A percentile compares a stretch with the other conserved stretches of the same genome.
Evolutionary conservation across 35 echinoderm and acorn worm genomes (phyloP).

Genomic region (Ophioderma brevispina): DNA sequence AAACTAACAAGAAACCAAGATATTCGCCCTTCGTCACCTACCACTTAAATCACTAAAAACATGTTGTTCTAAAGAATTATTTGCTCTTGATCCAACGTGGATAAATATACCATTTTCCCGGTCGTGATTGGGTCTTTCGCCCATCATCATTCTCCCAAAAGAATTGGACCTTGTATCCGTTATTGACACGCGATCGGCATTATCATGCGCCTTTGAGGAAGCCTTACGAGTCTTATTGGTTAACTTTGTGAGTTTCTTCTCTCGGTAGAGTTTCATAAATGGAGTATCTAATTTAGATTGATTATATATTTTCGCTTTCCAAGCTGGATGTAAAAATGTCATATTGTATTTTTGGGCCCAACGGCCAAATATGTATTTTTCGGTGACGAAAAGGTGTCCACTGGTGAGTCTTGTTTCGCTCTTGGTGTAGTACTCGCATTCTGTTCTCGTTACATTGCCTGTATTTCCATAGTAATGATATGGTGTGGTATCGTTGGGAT

Average conservation of each 20-base stretch:
- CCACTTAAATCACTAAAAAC: too few species aligned
- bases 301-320: slow-evolving; percentile 64
- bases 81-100: too few species aligned
- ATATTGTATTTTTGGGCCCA: slow-evolving; percentile 84
- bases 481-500: slow-evolving; percentile 74
- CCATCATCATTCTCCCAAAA: background rate
- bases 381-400: slow-evolving; percentile 87
- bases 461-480: slow-evolving; percentile 84
- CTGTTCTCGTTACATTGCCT: slow-evolving; percentile 37
- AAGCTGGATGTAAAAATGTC: slow-evolving; percentile 54
- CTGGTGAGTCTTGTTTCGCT: slow-evolving; percentile 74
- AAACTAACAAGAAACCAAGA: too few species aligned
- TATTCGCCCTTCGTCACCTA: too few species aligned
- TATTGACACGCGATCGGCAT: background rate
- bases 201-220: background rate
- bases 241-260: slow-evolving; percentile 14
- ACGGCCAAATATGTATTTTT: slow-evolving; percentile 87
- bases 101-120: background rate
- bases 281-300: slow-evolving; percentile 63
- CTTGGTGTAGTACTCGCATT: slow-evolving; percentile 82
- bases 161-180: background rate
- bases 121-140: background rate
- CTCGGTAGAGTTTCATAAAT: slow-evolving; percentile 79
- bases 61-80: too few species aligned
- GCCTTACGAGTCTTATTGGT: background rate